Evolutionary conservation across 2,113 vertebrate species (phyloP).

Genomic region (Pica pica): DNA sequence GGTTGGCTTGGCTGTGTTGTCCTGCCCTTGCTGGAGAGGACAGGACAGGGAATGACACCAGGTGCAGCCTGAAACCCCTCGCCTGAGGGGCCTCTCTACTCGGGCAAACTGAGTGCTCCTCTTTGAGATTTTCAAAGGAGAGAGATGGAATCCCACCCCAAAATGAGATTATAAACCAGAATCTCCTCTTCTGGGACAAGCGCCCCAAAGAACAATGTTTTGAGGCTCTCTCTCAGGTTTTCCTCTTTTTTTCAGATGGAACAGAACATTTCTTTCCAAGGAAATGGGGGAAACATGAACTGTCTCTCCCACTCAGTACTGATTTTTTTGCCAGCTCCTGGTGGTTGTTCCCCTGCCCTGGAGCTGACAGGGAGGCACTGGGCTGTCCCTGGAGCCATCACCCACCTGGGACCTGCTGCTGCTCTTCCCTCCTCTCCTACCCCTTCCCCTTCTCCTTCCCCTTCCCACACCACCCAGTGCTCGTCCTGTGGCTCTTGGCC

Average conservation of each 20-base stretch:
- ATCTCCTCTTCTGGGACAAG: background rate
- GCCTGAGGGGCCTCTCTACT: background rate
- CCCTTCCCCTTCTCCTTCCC: no score
- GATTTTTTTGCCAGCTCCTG: background rate
- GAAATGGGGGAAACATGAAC: background rate
- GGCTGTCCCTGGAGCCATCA: background rate
- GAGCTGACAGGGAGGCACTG: background rate
- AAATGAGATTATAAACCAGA: background rate
- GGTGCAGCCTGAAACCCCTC: background rate
- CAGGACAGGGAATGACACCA: rapidly evolving
- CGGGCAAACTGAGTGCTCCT: background rate
- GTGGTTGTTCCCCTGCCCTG: background rate
- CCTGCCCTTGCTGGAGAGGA: background rate
- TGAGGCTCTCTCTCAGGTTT: background rate
- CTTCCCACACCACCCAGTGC: background rate
- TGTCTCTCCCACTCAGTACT: background rate
- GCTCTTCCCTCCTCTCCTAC: background rate
- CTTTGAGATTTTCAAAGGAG: background rate
- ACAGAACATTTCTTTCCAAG: background rate
- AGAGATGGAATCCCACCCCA: background rate
- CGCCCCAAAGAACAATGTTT: background rate
- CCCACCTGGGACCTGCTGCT: background rate
- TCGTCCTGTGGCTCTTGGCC: background rate
- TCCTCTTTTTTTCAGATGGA: background rate
- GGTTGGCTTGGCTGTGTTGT: background rate